Percentiles rank a stretch among this genome's conserved stretches.
These are phyloP conservation scores for Hemithea aestivaria DNA, from an alignment of 2,888 invertebrate species.

Conservation along the genomic window DNA sequence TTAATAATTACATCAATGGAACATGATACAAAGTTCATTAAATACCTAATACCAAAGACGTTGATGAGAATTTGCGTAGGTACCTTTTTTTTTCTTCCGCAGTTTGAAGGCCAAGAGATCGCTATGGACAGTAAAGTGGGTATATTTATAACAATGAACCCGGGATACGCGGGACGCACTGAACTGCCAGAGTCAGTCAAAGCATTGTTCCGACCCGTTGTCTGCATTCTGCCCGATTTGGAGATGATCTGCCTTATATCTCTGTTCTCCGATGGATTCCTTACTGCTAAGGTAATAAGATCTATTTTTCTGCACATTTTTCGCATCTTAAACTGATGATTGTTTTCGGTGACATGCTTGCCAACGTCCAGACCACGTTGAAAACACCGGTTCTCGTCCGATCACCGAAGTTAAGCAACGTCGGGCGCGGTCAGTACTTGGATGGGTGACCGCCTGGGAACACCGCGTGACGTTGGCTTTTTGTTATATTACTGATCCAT, in stretches of 20 bases:
- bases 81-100: conserved; percentile 25
- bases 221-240: conserved; percentile 94
- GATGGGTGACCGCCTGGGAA: conserved; percentile 59
- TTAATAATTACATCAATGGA: no score
- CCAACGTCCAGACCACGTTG: conserved; percentile 30
- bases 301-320: background rate
- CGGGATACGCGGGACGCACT: conserved; percentile 94
- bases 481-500: conserved; percentile 20
- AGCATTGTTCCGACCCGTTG: conserved; percentile 93
- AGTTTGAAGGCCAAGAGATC: conserved; percentile 93
- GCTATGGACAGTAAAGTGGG: conserved; percentile 91
- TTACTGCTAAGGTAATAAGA: conserved; percentile 91
- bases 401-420: conserved; percentile 71
- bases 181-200: conserved; percentile 96
- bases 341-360: no score
- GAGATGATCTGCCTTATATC: conserved; percentile 96
- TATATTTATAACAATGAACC: conserved; percentile 97
- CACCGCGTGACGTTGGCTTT: conserved; percentile 52
- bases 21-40: no score
- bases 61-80: no score
- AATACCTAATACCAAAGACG: no score
- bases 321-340: no score
- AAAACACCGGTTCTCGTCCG: conserved; percentile 59
- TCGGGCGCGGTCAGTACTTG: conserved; percentile 66
- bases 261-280: conserved; percentile 94